Base-by-base conservation (phyloP, 2,888 invertebrate species). In the Nephrocerus scutellatus region DNA sequence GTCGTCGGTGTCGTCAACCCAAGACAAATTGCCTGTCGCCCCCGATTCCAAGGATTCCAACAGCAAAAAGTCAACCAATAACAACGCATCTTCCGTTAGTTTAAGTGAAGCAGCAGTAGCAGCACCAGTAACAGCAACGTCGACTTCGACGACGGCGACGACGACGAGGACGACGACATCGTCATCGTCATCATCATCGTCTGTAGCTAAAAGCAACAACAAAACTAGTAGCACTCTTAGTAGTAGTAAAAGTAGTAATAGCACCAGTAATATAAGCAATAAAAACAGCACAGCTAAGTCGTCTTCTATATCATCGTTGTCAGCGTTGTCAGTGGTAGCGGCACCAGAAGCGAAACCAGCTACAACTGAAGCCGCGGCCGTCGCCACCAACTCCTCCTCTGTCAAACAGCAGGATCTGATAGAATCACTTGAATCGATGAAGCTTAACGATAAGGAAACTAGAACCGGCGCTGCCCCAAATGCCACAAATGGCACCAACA, bases 161-260 rank as follows among this genome's bases (percentile, higher is more conserved):
- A 8, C 32, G n/a, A 2, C 14, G 8, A 5, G 19, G 20, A 5
- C 18, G 19, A 6, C 20, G 7, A 26, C 39, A 37, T 25, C 36
- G 36, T 6, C 40, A 40, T 24, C 10, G 25, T 28, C 36, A 39
- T 25, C 33, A 41, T 34, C 42, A 30, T 32, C 36, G 23, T 24
- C 38, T 41, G 8, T 35, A 15, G 33, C 41, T 14, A 36, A 32
- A 30, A 24, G 36, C 22, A 40, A 22, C 30, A 41, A 42, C 34
- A 43, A 29, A 19, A 43, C 24, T 28, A 9, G 36, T 36, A 42
- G 39, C 36, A 48, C 22, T 21, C 41, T 41, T 30, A 26, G 34
- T 39, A 43, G 30, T 40, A 46, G 39, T 14, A 43, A 37, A 34
- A 38, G 19, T 24, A 35, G n/a, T 32, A 35, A 22, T 37, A 37